phyloP scores from a whole-genome alignment of 2,888 invertebrate species.

The Metellina segmentata region DNA sequence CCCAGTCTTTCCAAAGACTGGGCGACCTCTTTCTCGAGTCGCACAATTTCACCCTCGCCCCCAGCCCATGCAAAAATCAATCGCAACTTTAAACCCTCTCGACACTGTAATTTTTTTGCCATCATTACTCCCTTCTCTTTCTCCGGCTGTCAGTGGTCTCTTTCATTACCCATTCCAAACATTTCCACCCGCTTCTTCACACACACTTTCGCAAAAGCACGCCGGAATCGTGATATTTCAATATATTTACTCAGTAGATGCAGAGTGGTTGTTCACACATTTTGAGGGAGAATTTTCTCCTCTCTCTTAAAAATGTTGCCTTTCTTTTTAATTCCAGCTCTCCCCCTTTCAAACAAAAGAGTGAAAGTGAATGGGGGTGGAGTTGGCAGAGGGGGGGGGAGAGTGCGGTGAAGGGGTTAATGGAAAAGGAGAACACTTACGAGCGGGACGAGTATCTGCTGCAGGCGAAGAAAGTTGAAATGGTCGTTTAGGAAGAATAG shows the following conservation, averaged over 20 bases:
- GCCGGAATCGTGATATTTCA: background rate
- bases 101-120: conserved; percentile 32
- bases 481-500: no score
- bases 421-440: no score
- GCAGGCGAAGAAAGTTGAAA: no score
- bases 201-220: background rate
- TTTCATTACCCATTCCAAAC: conserved; percentile 55
- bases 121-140: conserved; percentile 22
- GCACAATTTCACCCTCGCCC: no score
- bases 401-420: background rate
- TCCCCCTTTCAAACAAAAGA: background rate
- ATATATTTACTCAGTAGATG: background rate
- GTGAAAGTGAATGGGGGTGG: background rate
- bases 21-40: no score
- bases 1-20: no score
- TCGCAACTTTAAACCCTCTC: conserved; percentile 65
- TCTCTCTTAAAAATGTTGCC: conserved; percentile 12
- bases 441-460: no score
- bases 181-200: background rate
- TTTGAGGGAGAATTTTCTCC: conserved; percentile 3
- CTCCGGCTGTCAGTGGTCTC: conserved; percentile 10
- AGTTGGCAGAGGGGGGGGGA: background rate
- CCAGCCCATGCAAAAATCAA: conserved; percentile 35
- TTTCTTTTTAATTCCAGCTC: background rate
- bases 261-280: background rate